phyloP scores from a whole-genome alignment of 2,797 vertebrate species.

The Falco biarmicus region DNA sequence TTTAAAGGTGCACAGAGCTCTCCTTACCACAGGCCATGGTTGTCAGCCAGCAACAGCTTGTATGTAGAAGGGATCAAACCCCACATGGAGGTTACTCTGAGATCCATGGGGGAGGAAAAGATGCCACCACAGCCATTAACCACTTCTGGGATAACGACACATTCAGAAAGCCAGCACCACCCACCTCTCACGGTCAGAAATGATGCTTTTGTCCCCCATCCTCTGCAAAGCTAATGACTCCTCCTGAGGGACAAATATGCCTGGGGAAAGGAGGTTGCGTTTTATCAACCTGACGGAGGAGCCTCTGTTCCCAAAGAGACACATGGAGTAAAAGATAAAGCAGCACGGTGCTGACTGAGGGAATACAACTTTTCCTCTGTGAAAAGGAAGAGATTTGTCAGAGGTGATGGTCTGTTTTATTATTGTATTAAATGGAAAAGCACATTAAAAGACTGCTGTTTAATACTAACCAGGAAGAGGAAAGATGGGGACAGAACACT shows the following conservation, averaged over 20 bases:
- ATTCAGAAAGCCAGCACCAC: not conserved
- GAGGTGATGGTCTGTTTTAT: slow-evolving; percentile 29
- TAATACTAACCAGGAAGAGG: slow-evolving; percentile 36
- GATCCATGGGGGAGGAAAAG: not conserved
- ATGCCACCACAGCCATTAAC: not conserved
- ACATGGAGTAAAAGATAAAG: not conserved
- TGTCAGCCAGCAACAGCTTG: not conserved
- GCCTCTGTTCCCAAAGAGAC: not conserved
- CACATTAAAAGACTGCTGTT: slow-evolving; percentile 30
- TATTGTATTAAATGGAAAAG: slow-evolving; percentile 22
- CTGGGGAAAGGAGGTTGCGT: slow-evolving; percentile 15
- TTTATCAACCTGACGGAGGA: slow-evolving; percentile 11
- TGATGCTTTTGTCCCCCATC: not conserved
- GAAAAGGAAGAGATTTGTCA: slow-evolving; percentile 54
- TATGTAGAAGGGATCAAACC: not conserved
- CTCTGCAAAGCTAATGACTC: slow-evolving; percentile 4
- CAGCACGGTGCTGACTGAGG: not conserved
- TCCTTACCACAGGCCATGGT: not conserved
- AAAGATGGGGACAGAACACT: not conserved
- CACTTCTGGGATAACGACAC: not conserved
- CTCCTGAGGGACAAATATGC: not conserved
- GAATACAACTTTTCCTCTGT: not conserved
- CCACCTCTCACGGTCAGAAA: not conserved
- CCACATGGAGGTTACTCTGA: not conserved
- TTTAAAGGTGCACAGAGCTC: slow-evolving; percentile 9